phyloP scores from a whole-genome alignment of 92 coral and sea anemone species.

The Epizoanthus scotinus region DNA sequence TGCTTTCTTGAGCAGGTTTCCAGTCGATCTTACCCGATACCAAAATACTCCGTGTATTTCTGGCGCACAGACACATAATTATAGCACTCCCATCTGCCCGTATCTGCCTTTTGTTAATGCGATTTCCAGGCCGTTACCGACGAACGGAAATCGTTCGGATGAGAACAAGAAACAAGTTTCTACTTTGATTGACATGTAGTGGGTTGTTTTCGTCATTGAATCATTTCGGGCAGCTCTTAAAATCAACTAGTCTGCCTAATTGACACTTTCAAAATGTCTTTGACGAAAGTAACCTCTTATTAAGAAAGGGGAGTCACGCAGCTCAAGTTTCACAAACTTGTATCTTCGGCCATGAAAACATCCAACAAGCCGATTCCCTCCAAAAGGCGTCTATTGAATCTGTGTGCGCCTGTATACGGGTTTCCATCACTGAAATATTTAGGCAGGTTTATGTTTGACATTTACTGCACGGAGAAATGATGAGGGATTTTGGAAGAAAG shows the following conservation, averaged over 20 bases:
- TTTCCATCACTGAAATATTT: neutral
- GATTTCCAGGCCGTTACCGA: slow-evolving; percentile 26
- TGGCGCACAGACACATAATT: neutral
- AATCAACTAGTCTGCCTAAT: slow-evolving; percentile 13
- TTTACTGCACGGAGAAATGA: slow-evolving; percentile 34
- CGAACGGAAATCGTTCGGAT: slow-evolving; percentile 33
- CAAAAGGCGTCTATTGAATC: slow-evolving; percentile 14
- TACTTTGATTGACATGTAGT: slow-evolving; percentile 24
- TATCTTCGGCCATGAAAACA: slow-evolving; percentile 30
- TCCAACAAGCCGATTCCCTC: neutral
- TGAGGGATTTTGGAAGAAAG: slow-evolving; percentile 48
- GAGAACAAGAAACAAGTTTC: slow-evolving; percentile 24
- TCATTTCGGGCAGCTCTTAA: slow-evolving; percentile 22
- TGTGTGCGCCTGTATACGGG: neutral
- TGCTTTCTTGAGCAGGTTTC: slow-evolving; percentile 29
- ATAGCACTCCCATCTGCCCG: neutral
- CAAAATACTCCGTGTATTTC: slow-evolving; percentile 14
- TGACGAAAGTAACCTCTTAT: slow-evolving; percentile 32
- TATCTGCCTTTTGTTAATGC: slow-evolving; percentile 13
- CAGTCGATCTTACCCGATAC: neutral
- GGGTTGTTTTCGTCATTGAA: slow-evolving; percentile 46
- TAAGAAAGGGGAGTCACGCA: slow-evolving; percentile 28
- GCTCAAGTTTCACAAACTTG: slow-evolving; percentile 28
- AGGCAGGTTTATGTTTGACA: neutral
- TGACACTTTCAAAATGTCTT: slow-evolving; percentile 28